A percentile compares a stretch with the other conserved stretches of the same genome.
These are phyloP conservation scores for Pempheris klunzingeri DNA, from an alignment of 2,797 vertebrate species.

Conservation along the genomic window DNA sequence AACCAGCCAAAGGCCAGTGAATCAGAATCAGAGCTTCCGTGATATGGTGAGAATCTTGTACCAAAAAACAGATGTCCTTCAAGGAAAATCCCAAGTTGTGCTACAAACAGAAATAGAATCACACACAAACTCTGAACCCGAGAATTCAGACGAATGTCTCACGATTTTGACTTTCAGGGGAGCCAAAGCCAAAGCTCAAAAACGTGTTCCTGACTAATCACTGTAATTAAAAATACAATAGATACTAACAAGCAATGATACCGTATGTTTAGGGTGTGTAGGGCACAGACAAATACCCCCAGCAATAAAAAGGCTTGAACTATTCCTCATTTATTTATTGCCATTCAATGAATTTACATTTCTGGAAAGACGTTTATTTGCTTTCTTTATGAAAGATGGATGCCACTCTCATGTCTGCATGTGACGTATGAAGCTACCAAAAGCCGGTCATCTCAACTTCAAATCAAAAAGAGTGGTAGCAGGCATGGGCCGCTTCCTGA, in stretches of 20 bases:
- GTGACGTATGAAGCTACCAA: neutral
- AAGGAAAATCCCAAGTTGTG: slow-evolving; percentile 40
- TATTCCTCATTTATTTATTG: neutral
- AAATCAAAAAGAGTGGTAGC: neutral
- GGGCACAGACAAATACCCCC: neutral
- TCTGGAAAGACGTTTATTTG: neutral
- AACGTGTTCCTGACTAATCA: slow-evolving; percentile 60
- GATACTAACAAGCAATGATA: slow-evolving; percentile 29
- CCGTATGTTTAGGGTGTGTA: slow-evolving; percentile 27
- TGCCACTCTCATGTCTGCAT: neutral
- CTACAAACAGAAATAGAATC: slow-evolving; percentile 41
- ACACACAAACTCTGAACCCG: slow-evolving; percentile 23
- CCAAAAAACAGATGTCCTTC: slow-evolving; percentile 57
- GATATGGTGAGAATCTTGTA: slow-evolving; percentile 39
- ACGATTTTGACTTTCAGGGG: slow-evolving; percentile 37
- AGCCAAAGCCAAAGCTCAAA: slow-evolving; percentile 28
- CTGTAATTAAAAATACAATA: slow-evolving; percentile 68
- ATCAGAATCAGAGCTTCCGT: slow-evolving; percentile 61
- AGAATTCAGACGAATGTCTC: slow-evolving; percentile 34
- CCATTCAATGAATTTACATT: neutral
- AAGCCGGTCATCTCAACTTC: neutral
- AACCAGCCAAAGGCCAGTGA: slow-evolving; percentile 46
- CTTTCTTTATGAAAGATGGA: neutral
- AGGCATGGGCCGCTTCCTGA: too few species aligned
- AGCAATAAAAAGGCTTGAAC: neutral